Conservation (phyloP, 2,797 vertebrate genomes). For the Staurois parvus region DNA sequence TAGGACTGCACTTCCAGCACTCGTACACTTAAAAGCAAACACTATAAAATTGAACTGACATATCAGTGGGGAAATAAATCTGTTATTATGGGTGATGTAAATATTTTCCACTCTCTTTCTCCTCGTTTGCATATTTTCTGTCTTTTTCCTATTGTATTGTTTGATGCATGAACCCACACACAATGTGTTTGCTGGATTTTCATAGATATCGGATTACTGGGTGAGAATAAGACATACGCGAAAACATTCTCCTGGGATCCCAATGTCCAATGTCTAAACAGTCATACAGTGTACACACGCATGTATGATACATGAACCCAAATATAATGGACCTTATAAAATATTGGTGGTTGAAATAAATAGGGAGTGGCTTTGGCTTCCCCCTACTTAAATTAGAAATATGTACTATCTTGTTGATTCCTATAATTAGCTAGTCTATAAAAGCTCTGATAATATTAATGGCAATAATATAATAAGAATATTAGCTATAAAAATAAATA, state of each 20-base stretch:
- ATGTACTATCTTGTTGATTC: no score
- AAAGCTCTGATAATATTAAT: no score
- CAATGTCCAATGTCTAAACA: no score
- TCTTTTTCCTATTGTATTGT: conserved; percentile 25
- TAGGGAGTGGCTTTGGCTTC: no score
- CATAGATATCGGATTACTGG: conserved; percentile 16
- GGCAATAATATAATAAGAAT: no score
- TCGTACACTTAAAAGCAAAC: conserved; percentile 34
- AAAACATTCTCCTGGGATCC: background rate
- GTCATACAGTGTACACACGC: no score
- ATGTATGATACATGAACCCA: no score
- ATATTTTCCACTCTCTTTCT: conserved; percentile 27
- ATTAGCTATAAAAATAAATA: no score
- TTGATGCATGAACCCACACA: conserved; percentile 33
- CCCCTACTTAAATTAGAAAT: no score
- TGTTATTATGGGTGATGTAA: conserved; percentile 29
- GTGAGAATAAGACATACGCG: conserved; percentile 17
- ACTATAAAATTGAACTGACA: conserved; percentile 26
- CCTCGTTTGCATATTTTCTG: conserved; percentile 40
- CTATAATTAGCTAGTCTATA: no score
- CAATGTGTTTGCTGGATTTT: conserved; percentile 31
- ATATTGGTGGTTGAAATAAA: no score
- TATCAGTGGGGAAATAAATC: conserved; percentile 26
- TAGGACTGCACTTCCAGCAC: conserved; percentile 10
- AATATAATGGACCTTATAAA: no score